Evolutionary conservation across 2,888 invertebrate species (phyloP).

Genomic region (Abrostola triplasia): DNA sequence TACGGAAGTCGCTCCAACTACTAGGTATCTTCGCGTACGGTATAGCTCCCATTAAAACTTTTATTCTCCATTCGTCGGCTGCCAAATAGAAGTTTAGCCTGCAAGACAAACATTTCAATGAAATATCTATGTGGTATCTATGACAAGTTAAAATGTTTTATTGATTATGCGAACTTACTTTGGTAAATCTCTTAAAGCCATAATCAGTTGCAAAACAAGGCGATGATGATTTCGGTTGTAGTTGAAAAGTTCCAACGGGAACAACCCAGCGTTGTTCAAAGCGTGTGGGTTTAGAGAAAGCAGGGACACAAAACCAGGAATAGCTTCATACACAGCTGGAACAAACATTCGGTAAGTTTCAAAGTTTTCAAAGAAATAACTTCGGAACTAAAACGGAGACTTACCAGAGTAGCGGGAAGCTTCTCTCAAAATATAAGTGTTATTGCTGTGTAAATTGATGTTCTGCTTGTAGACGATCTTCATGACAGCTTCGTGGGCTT

Average conservation of each 20-base stretch:
- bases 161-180: conserved; percentile 70
- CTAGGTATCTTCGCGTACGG: conserved; percentile 70
- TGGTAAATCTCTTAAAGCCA: conserved; percentile 87
- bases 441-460: conserved; percentile 82
- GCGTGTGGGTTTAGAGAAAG: conserved; percentile 87
- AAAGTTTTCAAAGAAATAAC: conserved; percentile 32
- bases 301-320: conserved; percentile 85
- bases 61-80: conserved; percentile 88
- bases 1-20: conserved; percentile 86
- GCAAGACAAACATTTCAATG: conserved; percentile 50
- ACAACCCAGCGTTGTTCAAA: conserved; percentile 81
- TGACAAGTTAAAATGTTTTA: conserved; percentile 3
- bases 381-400: conserved; percentile 32
- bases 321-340: conserved; percentile 86
- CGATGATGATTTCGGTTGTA: conserved; percentile 81
- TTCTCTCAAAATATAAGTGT: conserved; percentile 82
- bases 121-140: neutral
- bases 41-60: conserved; percentile 77
- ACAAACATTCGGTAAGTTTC: conserved; percentile 45
- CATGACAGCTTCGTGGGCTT: conserved; percentile 86
- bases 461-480: conserved; percentile 82
- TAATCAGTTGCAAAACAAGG: conserved; percentile 84
- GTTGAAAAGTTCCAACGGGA: conserved; percentile 77
- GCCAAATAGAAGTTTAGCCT: conserved; percentile 88
- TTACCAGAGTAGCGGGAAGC: conserved; percentile 85